Percentiles rank a stretch among this genome's conserved stretches.
These are phyloP conservation scores for Gadus macrocephalus DNA, from an alignment of 2,113 vertebrate genomes.

Conservation along the genomic window DNA sequence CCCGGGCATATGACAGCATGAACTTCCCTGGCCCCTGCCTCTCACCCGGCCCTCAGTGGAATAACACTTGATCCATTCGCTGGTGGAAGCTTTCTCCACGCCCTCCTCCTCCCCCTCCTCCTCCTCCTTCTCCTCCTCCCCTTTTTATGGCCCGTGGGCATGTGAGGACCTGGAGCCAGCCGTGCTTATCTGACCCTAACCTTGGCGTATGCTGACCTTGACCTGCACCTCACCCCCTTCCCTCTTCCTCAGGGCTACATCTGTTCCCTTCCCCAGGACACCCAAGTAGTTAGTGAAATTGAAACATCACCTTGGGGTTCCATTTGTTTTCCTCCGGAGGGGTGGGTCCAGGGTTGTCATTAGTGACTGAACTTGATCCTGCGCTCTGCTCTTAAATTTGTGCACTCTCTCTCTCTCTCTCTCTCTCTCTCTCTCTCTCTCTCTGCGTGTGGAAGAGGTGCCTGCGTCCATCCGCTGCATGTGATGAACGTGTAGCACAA, in stretches of 20 bases:
- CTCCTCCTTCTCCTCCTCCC: slow-evolving; percentile 42
- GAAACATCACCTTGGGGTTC: slow-evolving; percentile 81
- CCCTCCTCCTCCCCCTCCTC: slow-evolving; percentile 55
- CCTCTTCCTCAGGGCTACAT: slow-evolving; percentile 74
- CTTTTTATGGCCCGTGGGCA: slow-evolving; percentile 67
- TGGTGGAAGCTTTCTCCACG: slow-evolving; percentile 50
- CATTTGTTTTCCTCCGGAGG: slow-evolving; percentile 79
- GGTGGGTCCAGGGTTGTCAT: slow-evolving; percentile 75
- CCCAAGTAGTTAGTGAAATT: slow-evolving; percentile 79
- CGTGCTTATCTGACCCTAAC: slow-evolving; percentile 80
- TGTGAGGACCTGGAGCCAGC: slow-evolving; percentile 69
- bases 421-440: slow-evolving; percentile 7
- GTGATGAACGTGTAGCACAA: slow-evolving; percentile 58
- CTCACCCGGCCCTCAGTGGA: slow-evolving; percentile 59
- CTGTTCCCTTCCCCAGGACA: slow-evolving; percentile 76
- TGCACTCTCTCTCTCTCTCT: neutral
- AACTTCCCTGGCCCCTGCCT: slow-evolving; percentile 50
- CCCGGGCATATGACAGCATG: slow-evolving; percentile 55
- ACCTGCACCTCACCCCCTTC: slow-evolving; percentile 72
- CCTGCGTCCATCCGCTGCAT: no score
- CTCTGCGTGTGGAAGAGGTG: slow-evolving; percentile 16
- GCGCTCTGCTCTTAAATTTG: slow-evolving; percentile 67
- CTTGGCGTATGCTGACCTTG: slow-evolving; percentile 70
- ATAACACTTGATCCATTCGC: slow-evolving; percentile 73
- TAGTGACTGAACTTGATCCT: slow-evolving; percentile 80